phyloP scores from a whole-genome alignment of 2,113 vertebrate species.

The Furnarius figulus region DNA sequence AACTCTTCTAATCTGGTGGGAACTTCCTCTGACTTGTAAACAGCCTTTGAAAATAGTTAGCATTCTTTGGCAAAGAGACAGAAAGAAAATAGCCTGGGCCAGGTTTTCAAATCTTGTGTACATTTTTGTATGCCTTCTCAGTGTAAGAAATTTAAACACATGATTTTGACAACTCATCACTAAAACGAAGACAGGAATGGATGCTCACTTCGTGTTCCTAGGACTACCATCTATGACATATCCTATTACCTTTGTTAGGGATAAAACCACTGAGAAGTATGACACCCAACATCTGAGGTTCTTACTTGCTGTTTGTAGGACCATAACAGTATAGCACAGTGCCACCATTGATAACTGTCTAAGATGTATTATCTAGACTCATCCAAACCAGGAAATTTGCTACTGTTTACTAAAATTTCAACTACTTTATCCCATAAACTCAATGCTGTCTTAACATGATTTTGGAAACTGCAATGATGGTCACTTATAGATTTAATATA shows the following conservation, averaged over 20 bases:
- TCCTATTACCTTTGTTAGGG: background rate
- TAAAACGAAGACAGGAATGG: background rate
- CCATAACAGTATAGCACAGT: background rate
- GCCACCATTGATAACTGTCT: background rate
- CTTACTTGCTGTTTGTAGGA: background rate
- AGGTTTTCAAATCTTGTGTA: background rate
- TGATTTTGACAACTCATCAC: background rate
- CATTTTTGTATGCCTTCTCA: background rate
- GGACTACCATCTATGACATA: background rate
- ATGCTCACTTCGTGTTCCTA: background rate
- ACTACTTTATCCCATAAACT: background rate
- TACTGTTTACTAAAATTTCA: background rate
- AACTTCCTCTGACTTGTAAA: conserved; percentile 69
- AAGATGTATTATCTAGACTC: background rate
- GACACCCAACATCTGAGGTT: background rate
- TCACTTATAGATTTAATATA: background rate
- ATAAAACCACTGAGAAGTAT: background rate
- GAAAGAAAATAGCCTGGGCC: background rate
- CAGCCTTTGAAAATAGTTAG: conserved; percentile 44
- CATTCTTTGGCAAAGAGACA: conserved; percentile 35
- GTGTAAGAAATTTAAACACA: background rate
- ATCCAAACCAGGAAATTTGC: background rate
- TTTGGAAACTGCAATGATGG: background rate
- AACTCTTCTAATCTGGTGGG: conserved; percentile 41
- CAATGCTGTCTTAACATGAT: background rate